Percentiles rank a stretch among this genome's conserved stretches.
These are phyloP conservation scores for Lasiurus borealis DNA, from an alignment of 2,113 vertebrate species.

Conservation along the genomic window DNA sequence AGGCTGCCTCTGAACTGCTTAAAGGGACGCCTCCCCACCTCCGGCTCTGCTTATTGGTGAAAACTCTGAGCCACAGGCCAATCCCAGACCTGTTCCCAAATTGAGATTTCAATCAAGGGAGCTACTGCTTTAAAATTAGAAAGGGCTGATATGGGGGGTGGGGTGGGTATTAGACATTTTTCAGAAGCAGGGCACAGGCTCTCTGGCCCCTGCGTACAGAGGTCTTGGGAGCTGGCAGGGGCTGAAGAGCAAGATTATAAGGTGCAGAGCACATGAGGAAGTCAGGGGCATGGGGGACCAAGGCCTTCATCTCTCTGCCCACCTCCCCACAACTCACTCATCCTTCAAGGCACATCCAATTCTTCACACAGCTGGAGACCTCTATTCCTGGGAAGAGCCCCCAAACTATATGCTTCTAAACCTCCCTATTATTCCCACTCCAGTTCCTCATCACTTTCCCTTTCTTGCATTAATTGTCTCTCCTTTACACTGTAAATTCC, in stretches of 20 bases:
- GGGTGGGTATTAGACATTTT: not conserved
- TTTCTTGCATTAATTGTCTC: not conserved
- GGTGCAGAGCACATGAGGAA: not conserved
- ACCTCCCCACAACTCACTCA: not conserved
- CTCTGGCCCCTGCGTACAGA: not conserved
- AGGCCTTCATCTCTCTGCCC: not conserved
- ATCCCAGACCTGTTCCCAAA: slow-evolving; percentile 88
- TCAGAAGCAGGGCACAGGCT: not conserved
- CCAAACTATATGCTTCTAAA: not conserved
- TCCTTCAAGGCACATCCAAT: not conserved
- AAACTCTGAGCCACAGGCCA: slow-evolving; percentile 89
- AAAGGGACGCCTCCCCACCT: slow-evolving; percentile 86
- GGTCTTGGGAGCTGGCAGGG: not conserved
- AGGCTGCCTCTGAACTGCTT: slow-evolving; percentile 80
- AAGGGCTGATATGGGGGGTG: slow-evolving; percentile 52
- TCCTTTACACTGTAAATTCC: not conserved
- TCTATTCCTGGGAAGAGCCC: not conserved
- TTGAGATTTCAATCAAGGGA: slow-evolving; percentile 89
- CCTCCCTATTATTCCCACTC: not conserved
- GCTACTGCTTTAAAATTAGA: slow-evolving; percentile 85
- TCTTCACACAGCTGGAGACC: not conserved
- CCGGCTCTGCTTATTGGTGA: slow-evolving; percentile 88
- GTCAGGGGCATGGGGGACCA: not conserved
- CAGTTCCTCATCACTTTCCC: too few species aligned
- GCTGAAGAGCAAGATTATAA: not conserved